Base-by-base conservation (phyloP, 2,888 invertebrate genomes). In the Beris chalybata region DNA sequence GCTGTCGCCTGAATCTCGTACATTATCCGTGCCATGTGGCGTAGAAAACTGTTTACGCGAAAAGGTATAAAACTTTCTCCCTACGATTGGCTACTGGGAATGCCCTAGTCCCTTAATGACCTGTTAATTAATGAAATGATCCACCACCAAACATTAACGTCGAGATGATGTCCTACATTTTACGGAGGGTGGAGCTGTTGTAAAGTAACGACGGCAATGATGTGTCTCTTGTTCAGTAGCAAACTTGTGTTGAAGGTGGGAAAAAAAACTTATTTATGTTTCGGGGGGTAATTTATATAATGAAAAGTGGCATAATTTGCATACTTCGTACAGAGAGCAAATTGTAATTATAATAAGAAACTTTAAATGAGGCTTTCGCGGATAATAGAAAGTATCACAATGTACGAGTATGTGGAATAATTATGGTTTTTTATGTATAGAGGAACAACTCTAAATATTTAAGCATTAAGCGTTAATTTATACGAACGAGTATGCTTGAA, bases 91-190 rank as follows among this genome's bases (percentile, higher is more conserved):
- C 38, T 5, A 9, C 5, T 38, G 38, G 9, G 38, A 9, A 38
- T 5, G 38, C 38, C 38, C 9, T 31, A 61, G 50, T 61, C 61
- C 52, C 61, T 52, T 61, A 61, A 61, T 61, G 61, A 52, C 61
- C 52, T 61, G 61, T 61, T 61, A 61, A 61, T 61, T 61, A 61
- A 61, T 61, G 61, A 50, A 61, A 61, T 61, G 61, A 61, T 61
- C 47, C 22, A 61, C 61, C 61, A 45, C 52, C n/a, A 29, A 59
- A 52, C 61, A 61, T 61, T 61, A 61, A 61, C 32, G 38, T 50
- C 50, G 32, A 50, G 43, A 61, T 61, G 38, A 50, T 61, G 61
- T 32, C 32, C 61, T 30, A 48, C 58, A 30, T 48, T n/a, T 11
- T 2, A 31, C 29, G 22, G 22, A 53, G 53, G 48, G 47, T 44